A percentile compares a stretch with the other conserved stretches of the same genome.
These are phyloP conservation scores for Mastomys coucha DNA, from an alignment of 2,113 vertebrate genomes.

Conservation along the genomic window DNA sequence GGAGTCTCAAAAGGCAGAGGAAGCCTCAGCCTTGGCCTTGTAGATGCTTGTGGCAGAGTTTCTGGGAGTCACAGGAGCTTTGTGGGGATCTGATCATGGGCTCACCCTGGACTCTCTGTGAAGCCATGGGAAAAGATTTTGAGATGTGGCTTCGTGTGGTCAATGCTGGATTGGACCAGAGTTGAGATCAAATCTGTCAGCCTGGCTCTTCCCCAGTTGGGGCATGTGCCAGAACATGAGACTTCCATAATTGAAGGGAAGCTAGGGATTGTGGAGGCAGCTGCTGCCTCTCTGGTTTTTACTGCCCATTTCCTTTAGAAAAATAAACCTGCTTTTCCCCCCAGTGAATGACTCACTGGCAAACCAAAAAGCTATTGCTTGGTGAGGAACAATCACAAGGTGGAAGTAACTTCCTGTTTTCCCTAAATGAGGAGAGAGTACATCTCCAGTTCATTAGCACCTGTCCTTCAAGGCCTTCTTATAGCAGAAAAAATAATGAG, in stretches of 20 bases:
- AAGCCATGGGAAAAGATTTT: not conserved
- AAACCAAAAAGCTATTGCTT: not conserved
- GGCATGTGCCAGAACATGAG: not conserved
- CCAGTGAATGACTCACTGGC: conserved; percentile 45
- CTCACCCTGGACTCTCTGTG: conserved; percentile 58
- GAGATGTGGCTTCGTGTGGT: not conserved
- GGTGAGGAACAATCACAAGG: conserved; percentile 54
- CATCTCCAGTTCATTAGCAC: not conserved
- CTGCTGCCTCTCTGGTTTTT: not conserved
- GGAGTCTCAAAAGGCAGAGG: not conserved
- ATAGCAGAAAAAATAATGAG: conserved; percentile 13
- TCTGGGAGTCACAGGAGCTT: not conserved
- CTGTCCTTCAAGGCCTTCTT: conserved; percentile 16
- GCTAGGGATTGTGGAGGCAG: not conserved
- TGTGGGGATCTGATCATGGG: not conserved
- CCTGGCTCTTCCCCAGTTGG: not conserved
- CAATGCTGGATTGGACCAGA: not conserved
- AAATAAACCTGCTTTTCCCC: not conserved
- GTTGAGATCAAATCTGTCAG: no score
- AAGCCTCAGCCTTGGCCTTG: not conserved
- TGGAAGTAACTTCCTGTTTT: conserved; percentile 44
- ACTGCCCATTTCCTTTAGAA: conserved; percentile 53
- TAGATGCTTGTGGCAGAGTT: not conserved
- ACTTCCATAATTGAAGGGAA: not conserved
- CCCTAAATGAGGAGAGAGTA: not conserved